phyloP scores from a whole-genome alignment of 2,888 invertebrate species.

The Morinoia aosen region DNA sequence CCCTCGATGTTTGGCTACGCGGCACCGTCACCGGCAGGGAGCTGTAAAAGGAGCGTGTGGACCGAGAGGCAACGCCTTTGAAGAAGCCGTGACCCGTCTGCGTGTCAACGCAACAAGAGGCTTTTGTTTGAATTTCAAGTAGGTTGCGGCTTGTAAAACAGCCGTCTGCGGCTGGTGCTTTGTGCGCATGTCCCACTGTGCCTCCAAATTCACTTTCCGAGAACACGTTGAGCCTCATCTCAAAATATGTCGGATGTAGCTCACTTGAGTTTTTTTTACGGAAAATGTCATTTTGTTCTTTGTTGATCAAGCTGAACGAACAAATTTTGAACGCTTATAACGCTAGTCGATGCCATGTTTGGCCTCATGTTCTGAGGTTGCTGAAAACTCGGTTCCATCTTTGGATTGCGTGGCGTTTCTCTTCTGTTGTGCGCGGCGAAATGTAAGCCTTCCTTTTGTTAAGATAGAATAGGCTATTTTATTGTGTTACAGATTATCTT shows the following conservation, averaged over 20 bases:
- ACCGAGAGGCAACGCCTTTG: not conserved
- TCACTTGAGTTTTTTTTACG: not conserved
- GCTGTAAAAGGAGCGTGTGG: not conserved
- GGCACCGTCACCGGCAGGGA: not conserved
- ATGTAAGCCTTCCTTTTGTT: too few species aligned
- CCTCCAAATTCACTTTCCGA: not conserved
- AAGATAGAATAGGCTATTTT: too few species aligned
- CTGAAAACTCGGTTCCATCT: too few species aligned
- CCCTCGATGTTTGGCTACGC: not conserved
- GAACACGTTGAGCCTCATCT: not conserved
- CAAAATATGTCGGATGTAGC: not conserved
- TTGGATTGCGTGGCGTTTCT: too few species aligned
- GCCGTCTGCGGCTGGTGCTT: not conserved
- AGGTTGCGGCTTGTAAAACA: not conserved
- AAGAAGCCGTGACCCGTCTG: not conserved
- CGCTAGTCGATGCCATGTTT: too few species aligned
- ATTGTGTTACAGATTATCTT: too few species aligned
- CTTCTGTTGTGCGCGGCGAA: too few species aligned
- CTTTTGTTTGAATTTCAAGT: not conserved
- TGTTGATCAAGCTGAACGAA: too few species aligned
- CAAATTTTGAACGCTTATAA: too few species aligned
- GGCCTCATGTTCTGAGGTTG: too few species aligned
- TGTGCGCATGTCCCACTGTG: not conserved
- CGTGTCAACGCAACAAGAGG: not conserved
- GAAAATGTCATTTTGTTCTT: not conserved